Evolutionary conservation across 2,797 vertebrate species (phyloP).

Genomic region (Sebastes iracundus): DNA sequence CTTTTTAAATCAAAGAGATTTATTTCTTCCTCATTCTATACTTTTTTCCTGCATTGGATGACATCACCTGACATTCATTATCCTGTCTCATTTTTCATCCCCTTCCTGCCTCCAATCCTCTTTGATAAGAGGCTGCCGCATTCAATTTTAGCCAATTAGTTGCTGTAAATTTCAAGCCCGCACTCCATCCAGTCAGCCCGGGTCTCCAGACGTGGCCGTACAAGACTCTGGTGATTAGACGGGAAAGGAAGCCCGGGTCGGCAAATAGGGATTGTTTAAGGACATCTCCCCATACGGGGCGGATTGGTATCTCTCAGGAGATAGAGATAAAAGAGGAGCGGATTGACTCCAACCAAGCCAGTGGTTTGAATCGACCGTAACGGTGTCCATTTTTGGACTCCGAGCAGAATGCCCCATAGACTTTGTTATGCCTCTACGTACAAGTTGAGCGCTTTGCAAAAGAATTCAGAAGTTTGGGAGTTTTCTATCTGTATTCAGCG

Average conservation of each 20-base stretch:
- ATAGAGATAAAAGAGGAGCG: constrained; percentile 37
- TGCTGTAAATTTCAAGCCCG: constrained; percentile 72
- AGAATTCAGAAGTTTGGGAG: constrained; percentile 46
- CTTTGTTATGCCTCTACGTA: constrained; percentile 50
- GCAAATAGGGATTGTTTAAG: constrained; percentile 44
- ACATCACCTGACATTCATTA: constrained; percentile 77
- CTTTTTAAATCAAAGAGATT: constrained; percentile 49
- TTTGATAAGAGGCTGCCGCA: constrained; percentile 71
- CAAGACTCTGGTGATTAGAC: constrained; percentile 54
- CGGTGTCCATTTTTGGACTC: constrained; percentile 51
- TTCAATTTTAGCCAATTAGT: constrained; percentile 79
- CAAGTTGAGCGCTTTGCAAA: constrained; percentile 36
- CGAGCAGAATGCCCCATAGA: constrained; percentile 60
- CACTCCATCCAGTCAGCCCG: constrained; percentile 62
- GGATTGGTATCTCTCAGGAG: constrained; percentile 55
- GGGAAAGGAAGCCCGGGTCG: constrained; percentile 5
- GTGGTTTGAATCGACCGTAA: constrained; percentile 56
- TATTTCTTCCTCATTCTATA: constrained; percentile 32
- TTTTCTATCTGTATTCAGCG: constrained; percentile 31
- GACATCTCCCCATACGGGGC: constrained; percentile 24
- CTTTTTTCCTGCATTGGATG: constrained; percentile 33
- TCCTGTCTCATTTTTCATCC: constrained; percentile 45
- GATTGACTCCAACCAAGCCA: constrained; percentile 47
- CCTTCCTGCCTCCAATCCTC: constrained; percentile 48
- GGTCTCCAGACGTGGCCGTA: constrained; percentile 38